Base-by-base conservation (phyloP, 30 jellyfish, hydroid and myxozoan species). In the Morbakka virulenta region DNA sequence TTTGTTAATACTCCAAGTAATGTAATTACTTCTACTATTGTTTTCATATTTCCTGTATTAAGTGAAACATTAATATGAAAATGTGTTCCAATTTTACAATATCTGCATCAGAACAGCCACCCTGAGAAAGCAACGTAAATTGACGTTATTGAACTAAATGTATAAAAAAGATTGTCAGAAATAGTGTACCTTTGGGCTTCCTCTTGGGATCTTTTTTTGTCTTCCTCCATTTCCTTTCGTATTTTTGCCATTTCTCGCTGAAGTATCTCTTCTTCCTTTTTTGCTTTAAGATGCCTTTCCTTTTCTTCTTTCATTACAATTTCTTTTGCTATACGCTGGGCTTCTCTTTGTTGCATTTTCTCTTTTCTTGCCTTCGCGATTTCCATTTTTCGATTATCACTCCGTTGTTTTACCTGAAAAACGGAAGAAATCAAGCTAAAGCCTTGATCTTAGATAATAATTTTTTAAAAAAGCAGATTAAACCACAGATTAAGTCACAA, bases 211-310 rank as follows among this genome's bases (percentile, higher is more conserved):
- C 50, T 67, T 21, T 30, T 28, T 33, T 61, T 90, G 63, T 84
- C 95, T 28, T 79, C 91, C 12, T 90, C 95, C 94, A 90, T 74
- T 80, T 83, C 98, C 52, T 90, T 84, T 53, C 95, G 76, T 3
- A 90, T 84, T 50, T 50, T 31, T n/a, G 87, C 69, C 98, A 90
- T 90, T 74, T 90, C 91, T 48, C 32, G 33, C 61, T 90, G 88
- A 3, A 90, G 83, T 9, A 78, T 87, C 1, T 82, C 91, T 22
- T 90, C 98, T 62, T 90, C 98, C 50, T n/a, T 67, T 28, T 79
- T 83, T 51, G 53, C 53, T 30, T 79, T 75, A 63, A 63, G 35
- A 30, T 41, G 31, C 33, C 67, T 71, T 29, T 83, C 84, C 69
- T 90, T 85, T 57, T 90, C 98, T 67, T 90, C 98, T 66, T 83